Percentiles rank a stretch among this genome's conserved stretches.
These are phyloP conservation scores for Rhabdomys pumilio DNA, from an alignment of 2,797 vertebrate genomes.

Conservation along the genomic window DNA sequence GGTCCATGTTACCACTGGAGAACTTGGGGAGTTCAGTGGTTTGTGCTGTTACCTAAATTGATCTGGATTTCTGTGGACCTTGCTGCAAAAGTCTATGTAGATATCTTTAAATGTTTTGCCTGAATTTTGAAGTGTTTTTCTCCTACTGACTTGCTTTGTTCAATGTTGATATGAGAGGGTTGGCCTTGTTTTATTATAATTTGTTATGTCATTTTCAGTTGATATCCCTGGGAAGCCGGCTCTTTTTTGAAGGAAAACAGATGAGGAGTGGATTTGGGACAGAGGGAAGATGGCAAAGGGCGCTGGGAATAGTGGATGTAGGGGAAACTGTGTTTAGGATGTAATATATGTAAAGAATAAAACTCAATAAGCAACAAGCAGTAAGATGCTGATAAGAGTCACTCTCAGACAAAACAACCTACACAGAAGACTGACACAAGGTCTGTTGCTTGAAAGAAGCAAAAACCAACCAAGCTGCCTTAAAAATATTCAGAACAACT, in stretches of 20 bases:
- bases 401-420: not conserved
- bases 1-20: not conserved
- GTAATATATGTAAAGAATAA: not conserved
- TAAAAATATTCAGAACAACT: not conserved
- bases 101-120: not conserved
- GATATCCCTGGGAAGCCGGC: not conserved
- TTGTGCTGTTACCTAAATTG: not conserved
- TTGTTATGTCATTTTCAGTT: not conserved
- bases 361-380: no score
- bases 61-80: not conserved
- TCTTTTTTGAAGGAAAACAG: not conserved
- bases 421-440: not conserved
- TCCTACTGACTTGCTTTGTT: not conserved
- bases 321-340: not conserved
- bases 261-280: not conserved
- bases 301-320: not conserved
- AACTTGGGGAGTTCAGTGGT: not conserved
- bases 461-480: not conserved
- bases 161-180: not conserved
- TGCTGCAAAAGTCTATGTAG: not conserved
- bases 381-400: not conserved
- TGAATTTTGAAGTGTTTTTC: not conserved
- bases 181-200: not conserved
- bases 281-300: not conserved
- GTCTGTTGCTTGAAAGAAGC: not conserved